Percentiles rank a stretch among this genome's conserved stretches.
phyloP scores from a whole-genome alignment of 2,888 invertebrate genomes.

The Globia sparganii region DNA sequence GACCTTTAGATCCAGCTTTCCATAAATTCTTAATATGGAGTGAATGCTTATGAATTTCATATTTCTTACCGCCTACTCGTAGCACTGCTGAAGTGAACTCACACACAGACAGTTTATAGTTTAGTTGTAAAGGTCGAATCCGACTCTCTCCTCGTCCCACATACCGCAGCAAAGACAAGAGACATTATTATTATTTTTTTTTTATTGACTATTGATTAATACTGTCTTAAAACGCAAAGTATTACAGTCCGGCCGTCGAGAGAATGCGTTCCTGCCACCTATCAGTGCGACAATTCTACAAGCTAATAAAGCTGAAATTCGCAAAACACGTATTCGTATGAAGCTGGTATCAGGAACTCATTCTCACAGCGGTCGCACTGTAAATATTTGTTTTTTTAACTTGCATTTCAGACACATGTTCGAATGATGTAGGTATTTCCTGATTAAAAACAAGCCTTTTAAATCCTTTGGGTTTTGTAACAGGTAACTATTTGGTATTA shows the following conservation, averaged over 20 bases:
- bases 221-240: not conserved
- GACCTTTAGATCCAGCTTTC: too few species aligned
- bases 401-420: not conserved
- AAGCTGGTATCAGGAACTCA: not conserved
- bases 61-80: not conserved
- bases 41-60: not conserved
- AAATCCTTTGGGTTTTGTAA: slow-evolving; percentile 25
- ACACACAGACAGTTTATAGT: not conserved
- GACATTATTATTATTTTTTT: too few species aligned
- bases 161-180: too few species aligned
- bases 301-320: too few species aligned
- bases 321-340: not conserved
- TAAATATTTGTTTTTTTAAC: not conserved
- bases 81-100: not conserved
- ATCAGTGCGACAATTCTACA: too few species aligned
- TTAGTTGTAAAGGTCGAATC: not conserved
- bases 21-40: not conserved
- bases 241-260: too few species aligned
- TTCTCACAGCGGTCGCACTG: too few species aligned
- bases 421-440: not conserved
- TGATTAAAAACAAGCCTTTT: slow-evolving; percentile 16
- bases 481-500: slow-evolving; percentile 38
- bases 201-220: too few species aligned
- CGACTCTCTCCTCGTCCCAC: too few species aligned
- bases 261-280: too few species aligned